Evolutionary conservation across 2,888 invertebrate genomes (phyloP), one percentile per base, ranked within the genome.

Genomic region (Lithophane semibrunnea): DNA sequence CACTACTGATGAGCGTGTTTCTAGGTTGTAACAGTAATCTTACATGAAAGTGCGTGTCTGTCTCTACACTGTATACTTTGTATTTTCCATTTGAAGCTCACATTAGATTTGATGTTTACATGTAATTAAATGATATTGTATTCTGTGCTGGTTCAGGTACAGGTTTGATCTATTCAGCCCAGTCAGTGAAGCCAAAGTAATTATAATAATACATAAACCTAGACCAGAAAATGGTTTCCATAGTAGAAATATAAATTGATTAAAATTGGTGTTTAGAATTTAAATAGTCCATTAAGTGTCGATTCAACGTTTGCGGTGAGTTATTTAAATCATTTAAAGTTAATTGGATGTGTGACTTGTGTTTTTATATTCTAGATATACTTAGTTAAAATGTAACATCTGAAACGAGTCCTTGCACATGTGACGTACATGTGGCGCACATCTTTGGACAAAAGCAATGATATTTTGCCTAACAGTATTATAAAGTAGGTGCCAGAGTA

Each of bases 391-490:
- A 75, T 83, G 73, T 71, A 86, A 84, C 84, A 84, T 80, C 82
- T 80, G 63, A 84, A 84, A 79, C 69, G 75, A 82, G 79, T 82
- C 77, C 82, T 79, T 70, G 71, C 76, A 77, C 76, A 73, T 80
- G 80, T 69, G 64, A 65, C 79, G 82, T 82, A 82, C 52, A 85
- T 84, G 75, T 76, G 86, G 69, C 73, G 78, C 76, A 83, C 83
- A 88, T 85, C 79, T 86, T 58, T 87, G 82, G 91, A 91, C 90
- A 90, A 88, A 88, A 90, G 86, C 87, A 90, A 88, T 90, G 87
- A 87, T 88, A 88, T 90, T 89, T 92, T 90, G 90, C 90, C 91
- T 90, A 92, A 92, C 94, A 94, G 94, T 94, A 94, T 94, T 94
- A 94, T 93, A 88, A 90, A 91, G 90, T 91, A 91, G 89, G 89